Evolutionary conservation across 2,113 vertebrate species (phyloP).

Genomic region (Chelonoidis abingdonii): DNA sequence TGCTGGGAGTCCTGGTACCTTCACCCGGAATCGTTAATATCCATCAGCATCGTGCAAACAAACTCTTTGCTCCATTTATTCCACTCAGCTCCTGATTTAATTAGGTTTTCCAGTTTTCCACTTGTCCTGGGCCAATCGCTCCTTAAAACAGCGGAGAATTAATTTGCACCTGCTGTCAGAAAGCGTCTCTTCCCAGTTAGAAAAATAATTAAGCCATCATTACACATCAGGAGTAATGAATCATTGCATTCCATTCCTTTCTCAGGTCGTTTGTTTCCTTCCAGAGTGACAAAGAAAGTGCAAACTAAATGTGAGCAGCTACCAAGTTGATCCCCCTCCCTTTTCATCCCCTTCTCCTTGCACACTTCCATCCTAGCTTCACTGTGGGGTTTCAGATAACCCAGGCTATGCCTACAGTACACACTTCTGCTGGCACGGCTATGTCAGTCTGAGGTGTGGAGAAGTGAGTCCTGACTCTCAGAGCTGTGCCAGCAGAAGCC

Average conservation of each 20-base stretch:
- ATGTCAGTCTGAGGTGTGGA: background rate
- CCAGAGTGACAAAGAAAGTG: constrained; percentile 72
- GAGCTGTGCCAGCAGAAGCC: background rate
- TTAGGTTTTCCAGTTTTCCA: constrained; percentile 83
- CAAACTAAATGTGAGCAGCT: constrained; percentile 59
- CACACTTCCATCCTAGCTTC: background rate
- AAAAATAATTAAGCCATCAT: constrained; percentile 85
- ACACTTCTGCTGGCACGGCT: background rate
- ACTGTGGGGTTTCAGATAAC: background rate
- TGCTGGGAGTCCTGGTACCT: constrained; percentile 14
- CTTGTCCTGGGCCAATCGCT: constrained; percentile 81
- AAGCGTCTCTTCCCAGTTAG: constrained; percentile 80
- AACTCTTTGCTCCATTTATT: constrained; percentile 81
- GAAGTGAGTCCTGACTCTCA: too few species aligned
- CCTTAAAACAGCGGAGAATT: constrained; percentile 81
- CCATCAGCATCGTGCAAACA: constrained; percentile 77
- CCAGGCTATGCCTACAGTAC: fast-evolving
- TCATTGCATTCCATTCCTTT: constrained; percentile 72
- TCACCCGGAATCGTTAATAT: constrained; percentile 72
- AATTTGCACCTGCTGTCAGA: constrained; percentile 88
- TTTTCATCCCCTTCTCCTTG: background rate
- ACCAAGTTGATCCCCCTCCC: constrained; percentile 3
- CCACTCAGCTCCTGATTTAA: constrained; percentile 82
- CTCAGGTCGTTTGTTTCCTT: constrained; percentile 82
- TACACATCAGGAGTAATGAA: constrained; percentile 86